These are phyloP conservation scores for Apamea crenata DNA, from an alignment of 2,888 invertebrate species.

Conservation along the genomic window DNA sequence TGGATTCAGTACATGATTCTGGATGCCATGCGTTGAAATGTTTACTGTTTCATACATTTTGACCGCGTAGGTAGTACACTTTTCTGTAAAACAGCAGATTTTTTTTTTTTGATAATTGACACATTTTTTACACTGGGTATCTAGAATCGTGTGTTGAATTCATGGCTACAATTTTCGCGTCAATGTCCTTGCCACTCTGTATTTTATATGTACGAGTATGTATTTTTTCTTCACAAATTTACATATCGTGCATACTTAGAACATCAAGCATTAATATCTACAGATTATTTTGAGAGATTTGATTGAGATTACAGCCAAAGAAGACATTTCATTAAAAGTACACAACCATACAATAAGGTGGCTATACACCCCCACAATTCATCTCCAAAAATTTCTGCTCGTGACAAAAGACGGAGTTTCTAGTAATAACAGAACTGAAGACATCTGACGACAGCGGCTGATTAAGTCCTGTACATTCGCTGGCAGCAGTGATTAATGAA, in stretches of 20 bases:
- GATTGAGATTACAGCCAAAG: too few relatives aligned
- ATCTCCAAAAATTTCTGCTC: conserved; percentile 53
- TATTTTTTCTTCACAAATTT: background rate
- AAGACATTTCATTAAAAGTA: background rate
- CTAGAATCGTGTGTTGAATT: too few relatives aligned
- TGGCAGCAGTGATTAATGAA: conserved; percentile 81
- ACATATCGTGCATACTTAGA: background rate
- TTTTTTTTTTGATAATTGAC: too few relatives aligned
- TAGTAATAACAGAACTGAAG: conserved; percentile 63
- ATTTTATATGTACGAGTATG: too few relatives aligned
- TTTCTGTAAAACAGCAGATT: too few relatives aligned
- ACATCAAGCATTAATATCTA: background rate
- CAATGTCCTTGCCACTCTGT: too few relatives aligned
- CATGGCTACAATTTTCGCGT: too few relatives aligned
- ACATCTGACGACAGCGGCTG: conserved; percentile 70
- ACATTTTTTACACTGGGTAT: too few relatives aligned
- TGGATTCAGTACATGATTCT: too few relatives aligned
- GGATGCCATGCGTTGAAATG: too few relatives aligned
- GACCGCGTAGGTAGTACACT: too few relatives aligned
- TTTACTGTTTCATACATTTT: too few relatives aligned
- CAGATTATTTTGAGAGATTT: background rate
- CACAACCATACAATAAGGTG: background rate
- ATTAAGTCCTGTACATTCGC: conserved; percentile 68
- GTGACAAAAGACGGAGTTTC: conserved; percentile 63
- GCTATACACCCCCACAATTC: conserved; percentile 29